These are phyloP conservation scores for Apogon talboti DNA, from an alignment of 2,797 vertebrate species.

Conservation along the genomic window DNA sequence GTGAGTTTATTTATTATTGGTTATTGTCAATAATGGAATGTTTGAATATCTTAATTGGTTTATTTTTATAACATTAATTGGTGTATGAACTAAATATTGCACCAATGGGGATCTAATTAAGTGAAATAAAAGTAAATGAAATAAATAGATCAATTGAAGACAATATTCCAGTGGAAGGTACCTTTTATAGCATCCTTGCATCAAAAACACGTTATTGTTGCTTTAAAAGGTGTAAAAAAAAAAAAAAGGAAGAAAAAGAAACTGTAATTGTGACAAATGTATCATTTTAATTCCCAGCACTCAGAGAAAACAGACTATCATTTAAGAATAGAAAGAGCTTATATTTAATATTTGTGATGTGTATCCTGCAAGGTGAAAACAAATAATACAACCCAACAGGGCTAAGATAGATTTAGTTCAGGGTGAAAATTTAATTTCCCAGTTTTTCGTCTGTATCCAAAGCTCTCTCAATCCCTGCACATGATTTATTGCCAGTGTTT, in stretches of 20 bases:
- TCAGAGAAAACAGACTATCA: constrained; percentile 1
- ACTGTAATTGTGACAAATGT: neutral
- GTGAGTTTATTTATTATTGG: too few relatives aligned
- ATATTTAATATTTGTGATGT: neutral
- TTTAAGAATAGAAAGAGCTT: constrained; percentile 1
- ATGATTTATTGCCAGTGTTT: constrained; percentile 40
- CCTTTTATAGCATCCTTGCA: too few relatives aligned
- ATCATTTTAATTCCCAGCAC: constrained; percentile 9
- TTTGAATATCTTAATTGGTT: too few relatives aligned
- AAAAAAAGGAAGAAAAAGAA: too few relatives aligned
- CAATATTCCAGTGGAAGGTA: too few relatives aligned
- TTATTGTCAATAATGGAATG: too few relatives aligned
- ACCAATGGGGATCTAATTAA: too few relatives aligned
- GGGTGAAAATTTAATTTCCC: constrained; percentile 20
- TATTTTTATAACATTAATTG: too few relatives aligned
- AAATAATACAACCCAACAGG: constrained; percentile 6
- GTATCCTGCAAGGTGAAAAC: constrained; percentile 7
- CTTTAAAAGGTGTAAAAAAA: too few relatives aligned
- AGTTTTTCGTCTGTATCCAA: constrained; percentile 14
- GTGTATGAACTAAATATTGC: too few relatives aligned
- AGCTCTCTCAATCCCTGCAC: constrained; percentile 12
- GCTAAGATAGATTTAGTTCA: constrained; percentile 21
- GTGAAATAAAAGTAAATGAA: too few relatives aligned
- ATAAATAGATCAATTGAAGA: too few relatives aligned
- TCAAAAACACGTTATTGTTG: neutral